Evolutionary conservation across 92 coral and sea anemone genomes (phyloP).

Genomic region (Actinernus sp.): DNA sequence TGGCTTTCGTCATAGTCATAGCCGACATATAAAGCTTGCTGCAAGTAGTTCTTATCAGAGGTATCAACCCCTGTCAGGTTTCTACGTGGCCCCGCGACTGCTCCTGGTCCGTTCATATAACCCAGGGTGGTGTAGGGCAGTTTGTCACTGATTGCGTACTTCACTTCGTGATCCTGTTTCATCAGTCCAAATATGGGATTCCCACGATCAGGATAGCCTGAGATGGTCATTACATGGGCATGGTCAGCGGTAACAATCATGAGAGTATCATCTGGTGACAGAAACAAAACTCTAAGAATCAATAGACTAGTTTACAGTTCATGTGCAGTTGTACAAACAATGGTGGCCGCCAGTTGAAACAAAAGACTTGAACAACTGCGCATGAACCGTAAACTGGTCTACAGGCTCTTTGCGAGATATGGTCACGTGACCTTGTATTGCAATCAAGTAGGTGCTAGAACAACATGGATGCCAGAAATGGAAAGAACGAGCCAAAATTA

Average conservation of each 20-base stretch:
- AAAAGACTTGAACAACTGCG: too few species aligned
- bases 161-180: slow-evolving; percentile 4
- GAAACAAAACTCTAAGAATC: too few species aligned
- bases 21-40: slow-evolving; percentile 48
- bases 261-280: slow-evolving; percentile 81
- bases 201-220: slow-evolving; percentile 71
- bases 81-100: slow-evolving; percentile 37
- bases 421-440: too few species aligned
- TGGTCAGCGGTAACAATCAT: slow-evolving; percentile 86
- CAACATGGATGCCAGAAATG: too few species aligned
- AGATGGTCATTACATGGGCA: slow-evolving; percentile 71
- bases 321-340: too few species aligned
- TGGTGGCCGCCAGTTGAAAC: too few species aligned
- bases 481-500: too few species aligned
- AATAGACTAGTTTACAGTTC: too few species aligned
- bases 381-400: too few species aligned
- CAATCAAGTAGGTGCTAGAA: too few species aligned
- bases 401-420: too few species aligned
- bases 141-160: slow-evolving; percentile 30
- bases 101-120: slow-evolving; percentile 69
- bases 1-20: slow-evolving; percentile 53
- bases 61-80: slow-evolving; percentile 76
- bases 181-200: slow-evolving; percentile 78
- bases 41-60: slow-evolving; percentile 41
- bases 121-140: slow-evolving; percentile 72